Conservation (phyloP, 2,797 vertebrate species). For the Thalassophryne amazonica region DNA sequence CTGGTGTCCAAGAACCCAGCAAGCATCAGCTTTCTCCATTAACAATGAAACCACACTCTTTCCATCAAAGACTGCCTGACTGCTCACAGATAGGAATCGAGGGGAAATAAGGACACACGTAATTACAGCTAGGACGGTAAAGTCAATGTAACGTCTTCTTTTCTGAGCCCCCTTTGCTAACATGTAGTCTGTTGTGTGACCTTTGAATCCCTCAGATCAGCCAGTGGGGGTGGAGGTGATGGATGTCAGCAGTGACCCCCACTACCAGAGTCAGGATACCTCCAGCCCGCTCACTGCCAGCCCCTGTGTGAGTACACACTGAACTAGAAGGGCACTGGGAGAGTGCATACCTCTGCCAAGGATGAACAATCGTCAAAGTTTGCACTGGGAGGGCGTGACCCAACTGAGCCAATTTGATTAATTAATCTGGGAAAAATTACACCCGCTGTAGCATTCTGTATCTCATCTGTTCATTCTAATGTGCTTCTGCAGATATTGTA, state of each 20-base stretch:
- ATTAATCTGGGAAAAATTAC: too few relatives aligned
- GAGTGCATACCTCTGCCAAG: too few relatives aligned
- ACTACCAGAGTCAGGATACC: conserved; percentile 87
- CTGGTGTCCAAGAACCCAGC: conserved; percentile 72
- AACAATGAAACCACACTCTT: conserved; percentile 64
- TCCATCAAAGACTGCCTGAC: conserved; percentile 52
- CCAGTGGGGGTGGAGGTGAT: conserved; percentile 85
- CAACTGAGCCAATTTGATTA: too few relatives aligned
- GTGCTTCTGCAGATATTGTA: too few relatives aligned
- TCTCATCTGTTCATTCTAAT: too few relatives aligned
- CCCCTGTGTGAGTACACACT: conserved; percentile 75
- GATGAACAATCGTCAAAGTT: too few relatives aligned
- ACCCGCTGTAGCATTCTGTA: too few relatives aligned
- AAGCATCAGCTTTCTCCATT: conserved; percentile 84
- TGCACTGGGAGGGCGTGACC: too few relatives aligned
- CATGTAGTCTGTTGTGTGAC: conserved; percentile 40
- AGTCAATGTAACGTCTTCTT: conserved; percentile 2
- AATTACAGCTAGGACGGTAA: conserved; percentile 24
- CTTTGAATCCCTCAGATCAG: conserved; percentile 79
- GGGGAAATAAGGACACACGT: conserved; percentile 24
- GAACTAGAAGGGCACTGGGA: too few relatives aligned
- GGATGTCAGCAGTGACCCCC: conserved; percentile 86
- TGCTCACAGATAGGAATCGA: conserved; percentile 46
- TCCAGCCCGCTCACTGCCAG: conserved; percentile 86
- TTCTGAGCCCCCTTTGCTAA: conserved; percentile 32